Evolutionary conservation across 2,888 invertebrate species (phyloP), one percentile per base, ranked within the genome.

Genomic region (Scaptomyza caliginosa): DNA sequence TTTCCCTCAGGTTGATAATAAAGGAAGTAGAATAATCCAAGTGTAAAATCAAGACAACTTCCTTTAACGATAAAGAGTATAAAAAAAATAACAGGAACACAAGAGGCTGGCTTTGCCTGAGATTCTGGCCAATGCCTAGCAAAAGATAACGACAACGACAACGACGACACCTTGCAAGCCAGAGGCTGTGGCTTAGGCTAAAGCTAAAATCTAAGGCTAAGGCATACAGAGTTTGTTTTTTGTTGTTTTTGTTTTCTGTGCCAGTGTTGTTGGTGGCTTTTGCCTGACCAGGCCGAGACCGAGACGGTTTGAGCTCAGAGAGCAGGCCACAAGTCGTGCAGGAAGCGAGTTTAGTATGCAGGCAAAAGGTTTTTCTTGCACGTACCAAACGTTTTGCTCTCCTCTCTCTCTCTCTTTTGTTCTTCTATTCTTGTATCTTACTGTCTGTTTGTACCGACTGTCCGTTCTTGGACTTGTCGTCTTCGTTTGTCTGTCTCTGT

Each of bases 271-370:
- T 34, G 16, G 21, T 30, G 42, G 30, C 51, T 39, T 17, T 30
- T 30, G 51, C 43, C 51, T 39, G 51, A 28, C 48, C 54, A 36
- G 36, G 62, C 59, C 62, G 51, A 43, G 28, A 17, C 17, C 45
- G 32, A 16, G 32, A 32, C 32, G 3, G 32, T 32, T 13, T 13
- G 32, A 32, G 48, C 42, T 49, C 57, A 45, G 65, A 46, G 56
- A 40, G 56, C 70, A 68, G 77, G 66, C 74, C 72, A 67, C 72
- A 79, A 80, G 66, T 80, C 88, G 72, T 77, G 73, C 86, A 87
- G 85, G 85, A 87, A 85, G 86, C 83, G 70, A 67, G 83, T 80
- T 86, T 80, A 68, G 56, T 45, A 73, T 78, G 72, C 87, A 80
- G 70, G 77, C 74, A 80, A 74, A 81, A 81, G 80, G 84, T 85